A percentile compares a stretch with the other conserved stretches of the same genome.
phyloP scores from a whole-genome alignment of 2,888 invertebrate species.

The Drosophila pseudotalamancana region DNA sequence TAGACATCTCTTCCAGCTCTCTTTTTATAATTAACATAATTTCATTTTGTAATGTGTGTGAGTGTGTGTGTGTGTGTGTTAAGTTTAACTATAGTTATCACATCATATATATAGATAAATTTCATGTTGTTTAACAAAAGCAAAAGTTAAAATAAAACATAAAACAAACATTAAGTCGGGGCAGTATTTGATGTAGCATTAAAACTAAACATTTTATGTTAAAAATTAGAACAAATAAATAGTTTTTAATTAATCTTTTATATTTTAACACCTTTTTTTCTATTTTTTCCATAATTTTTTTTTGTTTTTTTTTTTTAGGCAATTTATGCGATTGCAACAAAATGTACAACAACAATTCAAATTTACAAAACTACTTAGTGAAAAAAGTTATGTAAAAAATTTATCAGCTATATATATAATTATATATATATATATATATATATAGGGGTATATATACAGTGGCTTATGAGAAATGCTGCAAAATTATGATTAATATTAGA shows the following conservation, averaged over 20 bases:
- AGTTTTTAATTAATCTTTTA: slow-evolving; percentile 50
- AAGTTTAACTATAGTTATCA: slow-evolving; percentile 79
- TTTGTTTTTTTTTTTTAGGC: slow-evolving; percentile 46
- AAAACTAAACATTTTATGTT: slow-evolving; percentile 72
- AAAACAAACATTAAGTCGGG: slow-evolving; percentile 74
- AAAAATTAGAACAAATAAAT: slow-evolving; percentile 81
- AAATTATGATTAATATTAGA: slow-evolving; percentile 35
- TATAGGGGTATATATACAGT: slow-evolving; percentile 22
- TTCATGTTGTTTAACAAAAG: slow-evolving; percentile 72
- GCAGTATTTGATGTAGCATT: slow-evolving; percentile 78
- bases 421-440: slow-evolving; percentile 11
- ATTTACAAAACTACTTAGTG: slow-evolving; percentile 53
- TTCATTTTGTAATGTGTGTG: slow-evolving; percentile 71
- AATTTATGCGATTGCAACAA: slow-evolving; percentile 54
- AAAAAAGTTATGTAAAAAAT: slow-evolving; percentile 18
- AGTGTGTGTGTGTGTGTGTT: slow-evolving; percentile 30
- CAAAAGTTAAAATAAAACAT: slow-evolving; percentile 64
- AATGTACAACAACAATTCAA: slow-evolving; percentile 56
- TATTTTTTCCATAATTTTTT: neutral
- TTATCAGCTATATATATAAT: slow-evolving; percentile 7
- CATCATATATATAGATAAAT: slow-evolving; percentile 72
- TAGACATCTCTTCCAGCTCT: slow-evolving; percentile 23
- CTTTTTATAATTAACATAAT: slow-evolving; percentile 71
- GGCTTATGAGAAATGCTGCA: slow-evolving; percentile 52
- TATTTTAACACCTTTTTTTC: slow-evolving; percentile 33